Evolutionary conservation across 2,113 vertebrate species (phyloP).

Genomic region (Halcyon malimbica): DNA sequence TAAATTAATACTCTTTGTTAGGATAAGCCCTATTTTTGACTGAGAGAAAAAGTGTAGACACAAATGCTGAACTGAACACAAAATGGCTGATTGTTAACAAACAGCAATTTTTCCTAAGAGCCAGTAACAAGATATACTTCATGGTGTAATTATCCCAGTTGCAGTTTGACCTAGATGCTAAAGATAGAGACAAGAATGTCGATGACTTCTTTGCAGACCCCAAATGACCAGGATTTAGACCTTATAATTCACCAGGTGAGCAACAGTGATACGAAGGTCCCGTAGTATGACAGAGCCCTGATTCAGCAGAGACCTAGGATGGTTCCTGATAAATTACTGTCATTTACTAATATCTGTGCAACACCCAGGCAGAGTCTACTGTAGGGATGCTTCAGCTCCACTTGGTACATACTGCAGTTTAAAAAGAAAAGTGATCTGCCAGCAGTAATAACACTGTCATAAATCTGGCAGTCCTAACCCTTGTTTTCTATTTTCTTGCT

Average conservation of each 20-base stretch:
- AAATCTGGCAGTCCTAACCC: neutral
- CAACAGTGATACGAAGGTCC: neutral
- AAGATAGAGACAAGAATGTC: neutral
- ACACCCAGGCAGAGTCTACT: neutral
- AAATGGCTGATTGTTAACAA: neutral
- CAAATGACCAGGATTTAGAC: neutral
- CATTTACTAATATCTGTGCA: conserved; percentile 30
- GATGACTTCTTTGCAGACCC: neutral
- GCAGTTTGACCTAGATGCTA: neutral
- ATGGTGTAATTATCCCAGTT: neutral
- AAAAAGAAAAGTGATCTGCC: conserved; percentile 38
- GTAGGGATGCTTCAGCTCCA: neutral
- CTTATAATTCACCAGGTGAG: neutral
- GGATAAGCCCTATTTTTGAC: neutral
- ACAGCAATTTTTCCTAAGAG: neutral
- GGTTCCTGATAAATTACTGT: conserved; percentile 19
- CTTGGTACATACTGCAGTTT: neutral
- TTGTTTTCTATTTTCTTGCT: neutral
- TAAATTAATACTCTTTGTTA: neutral
- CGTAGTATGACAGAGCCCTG: neutral
- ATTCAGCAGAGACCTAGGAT: neutral
- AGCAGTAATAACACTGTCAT: conserved; percentile 27
- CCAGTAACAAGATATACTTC: neutral
- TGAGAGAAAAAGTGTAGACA: neutral
- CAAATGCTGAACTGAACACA: neutral